Conservation (phyloP, 2,888 invertebrate genomes). For the Julus scandinavius region DNA sequence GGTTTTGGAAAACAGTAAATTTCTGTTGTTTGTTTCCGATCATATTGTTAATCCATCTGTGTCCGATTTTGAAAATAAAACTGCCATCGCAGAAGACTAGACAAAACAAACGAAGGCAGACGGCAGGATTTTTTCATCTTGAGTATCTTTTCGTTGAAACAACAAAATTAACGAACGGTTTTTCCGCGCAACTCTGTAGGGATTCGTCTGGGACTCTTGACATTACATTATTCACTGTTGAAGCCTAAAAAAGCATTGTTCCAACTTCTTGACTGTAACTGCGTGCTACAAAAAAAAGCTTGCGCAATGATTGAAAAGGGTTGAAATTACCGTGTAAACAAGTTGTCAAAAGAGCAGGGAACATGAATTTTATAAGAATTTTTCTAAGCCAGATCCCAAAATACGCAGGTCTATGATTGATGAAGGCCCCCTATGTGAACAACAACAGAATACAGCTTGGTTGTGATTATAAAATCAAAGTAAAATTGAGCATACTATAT, state of each 20-base stretch:
- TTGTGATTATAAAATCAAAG: too few species aligned
- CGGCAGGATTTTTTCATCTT: background rate
- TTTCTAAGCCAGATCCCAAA: background rate
- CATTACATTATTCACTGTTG: slow-evolving; percentile 20
- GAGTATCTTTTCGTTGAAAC: background rate
- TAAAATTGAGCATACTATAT: too few species aligned
- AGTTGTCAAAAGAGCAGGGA: background rate
- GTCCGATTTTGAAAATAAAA: slow-evolving; percentile 30
- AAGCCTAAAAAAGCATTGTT: slow-evolving; percentile 19
- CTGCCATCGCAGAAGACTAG: slow-evolving; percentile 33
- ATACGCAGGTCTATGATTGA: background rate
- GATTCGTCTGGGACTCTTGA: slow-evolving; percentile 28
- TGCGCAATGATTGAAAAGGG: background rate
- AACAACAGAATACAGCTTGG: too few species aligned
- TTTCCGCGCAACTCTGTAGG: background rate
- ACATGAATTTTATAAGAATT: background rate
- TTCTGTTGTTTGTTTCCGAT: slow-evolving; percentile 20
- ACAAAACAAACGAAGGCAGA: slow-evolving; percentile 30
- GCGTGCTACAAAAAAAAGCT: too few species aligned
- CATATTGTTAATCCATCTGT: slow-evolving; percentile 39
- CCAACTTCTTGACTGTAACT: background rate
- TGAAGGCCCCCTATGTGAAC: too few species aligned
- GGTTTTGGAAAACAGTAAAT: background rate
- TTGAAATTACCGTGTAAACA: background rate
- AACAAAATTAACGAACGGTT: background rate